Base-by-base conservation (phyloP, 1,140 invertebrate species). In the Lepidurus packardi region DNA sequence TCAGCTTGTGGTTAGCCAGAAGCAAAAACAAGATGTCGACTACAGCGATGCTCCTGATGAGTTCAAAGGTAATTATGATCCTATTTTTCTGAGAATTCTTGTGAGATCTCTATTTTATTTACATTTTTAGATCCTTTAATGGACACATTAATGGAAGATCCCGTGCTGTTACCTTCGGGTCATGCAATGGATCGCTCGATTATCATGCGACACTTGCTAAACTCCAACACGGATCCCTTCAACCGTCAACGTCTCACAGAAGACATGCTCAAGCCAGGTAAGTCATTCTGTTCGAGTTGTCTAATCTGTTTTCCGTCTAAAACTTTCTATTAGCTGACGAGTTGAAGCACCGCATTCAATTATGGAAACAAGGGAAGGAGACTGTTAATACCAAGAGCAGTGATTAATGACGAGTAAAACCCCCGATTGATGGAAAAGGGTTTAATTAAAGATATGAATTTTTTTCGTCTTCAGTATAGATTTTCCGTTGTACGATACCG, bases 101-200 rank as follows among this genome's bases (percentile, higher is more conserved):
- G 74, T 43, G 43, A 77, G 47, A 77, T 76, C 78, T 78, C 24
- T 73, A 77, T 80, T 41, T 47, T 79, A 10, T 82, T 65, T 76
- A 77, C 45, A 73, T 80, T 81, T 85, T 77, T 80, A 90, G 97
- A 98, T 89, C 96, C 97, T 0, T 86, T 99, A 1, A 98, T 99
- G 96, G 95, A 97, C 83, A 98, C 96, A 0, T 85, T 99, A 24
- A 98, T 99, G 97, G 92, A 92, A 1, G 96, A 99, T 85, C 97
- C 97, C 3, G 96, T 99, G 0, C 87, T 92, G 78, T 86, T 99
- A 79, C 97, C 97, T 10, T 95, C 95, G 78, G 97, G 97, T 78
- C 94, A 94, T 82, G 89, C 98, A 3, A 98, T 98, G 95, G 97
- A 99, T 85, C 89, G 96, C 74, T 90, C 95, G 42, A 93, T 97